Conservation (phyloP, 2,888 invertebrate species). For the Rhogogaster chlorosoma region DNA sequence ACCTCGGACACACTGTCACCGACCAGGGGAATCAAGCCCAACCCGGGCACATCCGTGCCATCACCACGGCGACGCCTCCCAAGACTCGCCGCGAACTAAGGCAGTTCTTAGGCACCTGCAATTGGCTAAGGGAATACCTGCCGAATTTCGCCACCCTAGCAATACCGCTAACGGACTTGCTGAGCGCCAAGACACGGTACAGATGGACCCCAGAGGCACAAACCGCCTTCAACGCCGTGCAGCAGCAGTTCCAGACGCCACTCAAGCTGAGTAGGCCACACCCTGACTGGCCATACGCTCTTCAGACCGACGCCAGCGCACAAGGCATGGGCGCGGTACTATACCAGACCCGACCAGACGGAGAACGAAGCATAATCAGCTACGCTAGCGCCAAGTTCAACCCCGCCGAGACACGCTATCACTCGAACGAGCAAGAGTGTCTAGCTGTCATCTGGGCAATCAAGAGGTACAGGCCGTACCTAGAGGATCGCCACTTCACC, state of each 20-base stretch:
- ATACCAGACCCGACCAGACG: constrained; percentile 55
- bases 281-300: constrained; percentile 53
- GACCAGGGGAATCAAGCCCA: constrained; percentile 42
- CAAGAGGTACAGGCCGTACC: constrained; percentile 52
- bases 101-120: constrained; percentile 60
- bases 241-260: constrained; percentile 54
- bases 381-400: too few relatives aligned
- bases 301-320: constrained; percentile 62
- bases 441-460: constrained; percentile 36
- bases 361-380: constrained; percentile 51
- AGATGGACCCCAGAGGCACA: constrained; percentile 39
- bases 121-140: constrained; percentile 64
- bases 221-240: constrained; percentile 47
- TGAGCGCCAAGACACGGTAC: constrained; percentile 12
- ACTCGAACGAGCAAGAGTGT: constrained; percentile 56
- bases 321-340: constrained; percentile 62
- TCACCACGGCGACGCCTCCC: not conserved
- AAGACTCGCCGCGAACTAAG: constrained; percentile 52
- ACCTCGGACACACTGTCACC: constrained; percentile 54
- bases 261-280: constrained; percentile 58
- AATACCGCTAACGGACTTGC: constrained; percentile 60
- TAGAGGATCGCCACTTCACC: constrained; percentile 57
- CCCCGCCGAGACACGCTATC: constrained; percentile 52
- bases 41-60: constrained; percentile 48
- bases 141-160: constrained; percentile 57